Base-by-base conservation (phyloP, 2,888 invertebrate species). In the Cordilura impudica region DNA sequence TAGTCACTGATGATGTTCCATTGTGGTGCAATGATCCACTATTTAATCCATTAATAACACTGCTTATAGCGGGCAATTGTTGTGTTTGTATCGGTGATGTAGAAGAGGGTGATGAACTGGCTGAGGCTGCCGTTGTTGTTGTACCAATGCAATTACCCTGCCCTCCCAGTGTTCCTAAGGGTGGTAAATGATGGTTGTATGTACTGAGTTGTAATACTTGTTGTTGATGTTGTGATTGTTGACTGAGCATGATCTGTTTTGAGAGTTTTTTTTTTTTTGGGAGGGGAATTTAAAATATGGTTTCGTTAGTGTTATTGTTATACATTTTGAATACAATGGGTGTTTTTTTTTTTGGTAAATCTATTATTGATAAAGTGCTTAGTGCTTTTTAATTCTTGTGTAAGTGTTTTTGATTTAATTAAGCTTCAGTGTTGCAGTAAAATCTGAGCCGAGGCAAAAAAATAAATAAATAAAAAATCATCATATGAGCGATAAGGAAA, bases 211-310 rank as follows among this genome's bases (percentile, higher is more conserved):
- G 85, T 12, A 83, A 84, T 43, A 84, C 83, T 70, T 84, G 84
- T 61, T 81, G 83, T 80, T 84, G 83, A 72, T 77, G 78, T 14
- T 82, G 86, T 74, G 86, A 81, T 26, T 83, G 86, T 78, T 84
- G 83, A 81, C 84, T 86, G 84, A 87, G 86, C 84, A 88, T 85
- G 84, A 88, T 87, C 88, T 89, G 84, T 81, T 81, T 81, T 83
- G 54, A 63, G 16, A 47, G 12, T 61, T 47, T 76, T 31, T 53
- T 45, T 26, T 49, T 23, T 47, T 61, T 53, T 16, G 49, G 35
- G 29, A 43, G 16, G 49, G 45, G 39, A 35, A 47, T 65, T 7
- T 70, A 58, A 72, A 69, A 71, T 63, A 58, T 47, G 35, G 45
- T 14, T 56, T 51, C 26, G 69, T 81, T 81, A 69, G 45, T 78